Conservation (phyloP, 2,888 invertebrate genomes). For the Lissonota sp. region DNA sequence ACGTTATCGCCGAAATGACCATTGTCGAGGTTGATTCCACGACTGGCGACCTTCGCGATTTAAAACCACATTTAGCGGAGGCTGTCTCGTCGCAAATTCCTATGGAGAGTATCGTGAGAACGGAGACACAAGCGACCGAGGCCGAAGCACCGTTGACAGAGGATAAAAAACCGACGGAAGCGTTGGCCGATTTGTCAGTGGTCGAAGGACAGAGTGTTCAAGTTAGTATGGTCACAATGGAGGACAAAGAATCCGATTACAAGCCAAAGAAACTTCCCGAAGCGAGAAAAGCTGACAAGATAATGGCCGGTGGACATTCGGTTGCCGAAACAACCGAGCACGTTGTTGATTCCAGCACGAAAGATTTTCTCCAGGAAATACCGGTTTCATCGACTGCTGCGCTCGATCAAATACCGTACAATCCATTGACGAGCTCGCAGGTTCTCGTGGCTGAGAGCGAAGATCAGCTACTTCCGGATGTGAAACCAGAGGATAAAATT, state of each 20-base stretch:
- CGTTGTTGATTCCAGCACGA: conserved; percentile 80
- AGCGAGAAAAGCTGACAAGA: conserved; percentile 73
- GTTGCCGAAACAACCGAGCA: conserved; percentile 80
- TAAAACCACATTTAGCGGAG: conserved; percentile 77
- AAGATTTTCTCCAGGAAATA: conserved; percentile 75
- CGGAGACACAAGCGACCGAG: conserved; percentile 86
- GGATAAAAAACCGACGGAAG: conserved; percentile 81
- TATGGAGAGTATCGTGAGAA: conserved; percentile 85
- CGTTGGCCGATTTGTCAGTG: conserved; percentile 74
- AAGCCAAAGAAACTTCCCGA: conserved; percentile 81
- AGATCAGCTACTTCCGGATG: conserved; percentile 79
- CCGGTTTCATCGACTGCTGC: conserved; percentile 76
- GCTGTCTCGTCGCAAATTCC: conserved; percentile 86
- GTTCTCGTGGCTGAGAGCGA: conserved; percentile 85
- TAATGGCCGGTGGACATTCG: conserved; percentile 71
- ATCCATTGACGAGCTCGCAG: conserved; percentile 85
- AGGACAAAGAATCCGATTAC: conserved; percentile 85
- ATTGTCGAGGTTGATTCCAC: conserved; percentile 84
- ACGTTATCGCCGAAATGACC: conserved; percentile 85
- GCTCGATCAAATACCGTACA: conserved; percentile 81
- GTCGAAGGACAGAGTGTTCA: conserved; percentile 78
- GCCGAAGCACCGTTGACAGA: conserved; percentile 84
- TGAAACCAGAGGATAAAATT: conserved; percentile 79
- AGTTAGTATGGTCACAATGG: conserved; percentile 78
- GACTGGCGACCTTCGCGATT: conserved; percentile 78